Evolutionary conservation across 35 echinoderm and acorn worm genomes (phyloP).

Genomic region (Strongylocentrotus purpuratus): DNA sequence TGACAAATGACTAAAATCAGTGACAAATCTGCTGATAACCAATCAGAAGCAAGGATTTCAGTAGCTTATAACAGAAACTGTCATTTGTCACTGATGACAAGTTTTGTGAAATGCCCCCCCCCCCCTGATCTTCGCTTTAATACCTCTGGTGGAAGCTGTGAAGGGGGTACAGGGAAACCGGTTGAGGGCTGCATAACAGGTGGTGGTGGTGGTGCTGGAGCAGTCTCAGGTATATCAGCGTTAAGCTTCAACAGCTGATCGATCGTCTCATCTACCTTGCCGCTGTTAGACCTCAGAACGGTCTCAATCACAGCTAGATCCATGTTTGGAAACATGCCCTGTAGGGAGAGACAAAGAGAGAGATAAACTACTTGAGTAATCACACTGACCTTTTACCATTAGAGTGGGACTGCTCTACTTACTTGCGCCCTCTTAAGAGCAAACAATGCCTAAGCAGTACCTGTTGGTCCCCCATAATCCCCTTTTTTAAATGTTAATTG

Average conservation of each 20-base stretch:
- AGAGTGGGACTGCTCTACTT: no score
- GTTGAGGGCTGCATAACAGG: neutral
- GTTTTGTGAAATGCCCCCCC: no score
- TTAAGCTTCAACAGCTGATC: conserved; percentile 86
- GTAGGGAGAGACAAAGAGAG: conserved; percentile 15
- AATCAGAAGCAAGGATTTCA: no score
- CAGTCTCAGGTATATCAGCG: conserved; percentile 40
- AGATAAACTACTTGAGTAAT: neutral
- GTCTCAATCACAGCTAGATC: conserved; percentile 88
- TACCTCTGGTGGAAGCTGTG: conserved; percentile 43
- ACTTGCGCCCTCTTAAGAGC: no score
- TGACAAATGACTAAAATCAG: no score
- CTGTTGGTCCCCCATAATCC: no score
- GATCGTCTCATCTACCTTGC: conserved; percentile 92
- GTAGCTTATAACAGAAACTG: no score
- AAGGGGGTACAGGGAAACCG: neutral
- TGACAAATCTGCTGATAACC: no score
- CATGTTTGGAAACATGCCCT: conserved; percentile 95
- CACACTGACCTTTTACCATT: neutral
- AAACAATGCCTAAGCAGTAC: no score
- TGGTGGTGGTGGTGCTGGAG: neutral
- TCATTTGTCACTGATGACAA: no score
- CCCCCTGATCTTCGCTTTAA: no score
- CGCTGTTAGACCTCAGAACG: conserved; percentile 90
- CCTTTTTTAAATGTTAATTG: neutral